Evolutionary conservation across 2,888 invertebrate species (phyloP).

Genomic region (Eurytoma adleriae): DNA sequence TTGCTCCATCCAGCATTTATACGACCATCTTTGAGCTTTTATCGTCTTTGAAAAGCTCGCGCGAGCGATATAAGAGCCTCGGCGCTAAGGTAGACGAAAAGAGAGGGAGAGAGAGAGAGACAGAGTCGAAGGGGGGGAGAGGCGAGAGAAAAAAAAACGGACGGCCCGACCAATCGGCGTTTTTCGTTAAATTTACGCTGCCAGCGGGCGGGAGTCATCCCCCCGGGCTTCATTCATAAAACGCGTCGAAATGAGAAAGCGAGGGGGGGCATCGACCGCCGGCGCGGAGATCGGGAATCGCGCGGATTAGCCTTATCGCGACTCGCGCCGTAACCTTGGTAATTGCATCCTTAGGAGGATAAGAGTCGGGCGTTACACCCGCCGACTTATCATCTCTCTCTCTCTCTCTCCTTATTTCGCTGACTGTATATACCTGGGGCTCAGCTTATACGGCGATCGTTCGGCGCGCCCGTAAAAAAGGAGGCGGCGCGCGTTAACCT

Average conservation of each 20-base stretch:
- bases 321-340: conserved; percentile 32
- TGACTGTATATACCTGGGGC: neutral
- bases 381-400: neutral
- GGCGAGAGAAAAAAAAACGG: neutral
- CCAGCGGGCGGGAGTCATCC: no score
- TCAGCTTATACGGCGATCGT: conserved; percentile 14
- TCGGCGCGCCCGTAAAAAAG: conserved; percentile 9
- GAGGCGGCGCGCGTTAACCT: neutral
- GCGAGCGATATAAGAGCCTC: conserved; percentile 6
- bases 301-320: conserved; percentile 27
- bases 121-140: neutral
- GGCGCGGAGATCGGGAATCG: conserved; percentile 17
- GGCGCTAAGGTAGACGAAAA: neutral
- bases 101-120: neutral
- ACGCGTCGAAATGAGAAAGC: no score
- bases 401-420: neutral
- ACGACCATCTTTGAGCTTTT: conserved; percentile 4
- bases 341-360: conserved; percentile 33
- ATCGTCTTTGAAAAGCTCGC: conserved; percentile 21
- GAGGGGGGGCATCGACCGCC: neutral
- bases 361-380: neutral
- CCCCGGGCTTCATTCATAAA: no score
- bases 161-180: no score
- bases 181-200: no score
- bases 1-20: conserved; percentile 21